Evolutionary conservation across 2,797 vertebrate genomes (phyloP), one percentile per base, ranked within the genome.

Genomic region (Acanthornis magna): DNA sequence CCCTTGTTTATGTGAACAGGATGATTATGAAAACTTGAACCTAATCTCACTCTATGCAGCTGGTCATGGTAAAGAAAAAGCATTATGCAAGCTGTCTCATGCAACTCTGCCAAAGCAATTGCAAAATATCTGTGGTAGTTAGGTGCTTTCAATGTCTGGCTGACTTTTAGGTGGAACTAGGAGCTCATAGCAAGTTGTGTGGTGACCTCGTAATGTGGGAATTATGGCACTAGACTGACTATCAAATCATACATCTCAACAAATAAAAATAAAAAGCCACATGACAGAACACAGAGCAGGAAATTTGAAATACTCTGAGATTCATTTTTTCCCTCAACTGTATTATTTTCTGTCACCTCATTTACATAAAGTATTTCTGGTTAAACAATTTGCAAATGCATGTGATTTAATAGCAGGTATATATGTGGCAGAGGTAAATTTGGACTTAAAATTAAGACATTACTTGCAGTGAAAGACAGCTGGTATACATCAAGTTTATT

Each of bases 361-460:
- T 96, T 92, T 95, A 80, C 92, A 92, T 92, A 67, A 68, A 77
- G n/a, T 79, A 89, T 77, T 91, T 94, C 78, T 95, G 84, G 67
- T 79, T 91, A 78, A 95, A 72, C 38, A 77, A 81, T 83, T 89
- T 91, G 47, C 57, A 91, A 80, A 58, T 40, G 14, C 13, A 17
- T 75, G 34, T 53, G 79, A 73, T 85, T 89, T 91, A 85, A 93
- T 70, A 81, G 70, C 70, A 94, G 76, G 48, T 93, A 85, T 81
- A 55, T 50, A 26, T 61, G 18, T 61, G 62, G 50, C 51, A 89
- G 72, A 75, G 66, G 72, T 79, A 71, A 80, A 83, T 77, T 65
- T 95, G 38, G 47, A n/a, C 92, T 86, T 93, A 60, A 88, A 79
- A 79, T 84, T 32, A 50, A 81, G 70, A 61, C 16, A 29, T 91